Evolutionary conservation across 2,797 vertebrate species (phyloP).

Genomic region (Myoxocephalus aenaeus): DNA sequence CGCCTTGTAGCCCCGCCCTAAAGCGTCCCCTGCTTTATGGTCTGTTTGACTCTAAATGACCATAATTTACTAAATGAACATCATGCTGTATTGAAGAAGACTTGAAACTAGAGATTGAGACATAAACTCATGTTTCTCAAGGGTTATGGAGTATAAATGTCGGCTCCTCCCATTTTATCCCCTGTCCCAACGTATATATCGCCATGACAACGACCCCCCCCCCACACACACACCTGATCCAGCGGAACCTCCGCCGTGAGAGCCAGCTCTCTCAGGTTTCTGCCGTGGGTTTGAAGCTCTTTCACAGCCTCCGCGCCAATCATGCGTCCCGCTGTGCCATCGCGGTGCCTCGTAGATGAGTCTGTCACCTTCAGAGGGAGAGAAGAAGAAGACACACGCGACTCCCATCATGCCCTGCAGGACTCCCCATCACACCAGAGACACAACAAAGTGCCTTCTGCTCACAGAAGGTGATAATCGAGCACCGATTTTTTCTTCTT

Average conservation of each 20-base stretch:
- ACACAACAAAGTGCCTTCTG: slow-evolving; percentile 58
- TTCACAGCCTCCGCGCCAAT: slow-evolving; percentile 80
- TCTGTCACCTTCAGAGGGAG: slow-evolving; percentile 80
- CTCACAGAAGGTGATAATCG: slow-evolving; percentile 77
- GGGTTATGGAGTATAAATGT: not conserved
- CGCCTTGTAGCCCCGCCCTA: no score
- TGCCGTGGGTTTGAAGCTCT: slow-evolving; percentile 84
- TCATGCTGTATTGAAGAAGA: no score
- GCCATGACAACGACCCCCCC: no score
- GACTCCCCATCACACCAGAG: slow-evolving; percentile 58
- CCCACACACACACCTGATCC: slow-evolving; percentile 85
- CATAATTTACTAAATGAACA: no score
- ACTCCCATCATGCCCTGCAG: slow-evolving; percentile 57
- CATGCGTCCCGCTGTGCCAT: slow-evolving; percentile 68
- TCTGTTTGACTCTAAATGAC: no score
- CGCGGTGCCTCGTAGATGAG: slow-evolving; percentile 71
- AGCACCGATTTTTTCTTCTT: slow-evolving; percentile 37
- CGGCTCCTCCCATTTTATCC: not conserved
- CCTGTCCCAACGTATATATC: not conserved
- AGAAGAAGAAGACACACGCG: slow-evolving; percentile 27
- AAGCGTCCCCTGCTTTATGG: no score
- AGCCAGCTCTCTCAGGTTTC: slow-evolving; percentile 83
- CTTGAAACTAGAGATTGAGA: no score
- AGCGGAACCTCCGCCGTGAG: slow-evolving; percentile 70
- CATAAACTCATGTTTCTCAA: no score